Base-by-base conservation (phyloP, 2,113 vertebrate species). In the Pantherophis guttatus region DNA sequence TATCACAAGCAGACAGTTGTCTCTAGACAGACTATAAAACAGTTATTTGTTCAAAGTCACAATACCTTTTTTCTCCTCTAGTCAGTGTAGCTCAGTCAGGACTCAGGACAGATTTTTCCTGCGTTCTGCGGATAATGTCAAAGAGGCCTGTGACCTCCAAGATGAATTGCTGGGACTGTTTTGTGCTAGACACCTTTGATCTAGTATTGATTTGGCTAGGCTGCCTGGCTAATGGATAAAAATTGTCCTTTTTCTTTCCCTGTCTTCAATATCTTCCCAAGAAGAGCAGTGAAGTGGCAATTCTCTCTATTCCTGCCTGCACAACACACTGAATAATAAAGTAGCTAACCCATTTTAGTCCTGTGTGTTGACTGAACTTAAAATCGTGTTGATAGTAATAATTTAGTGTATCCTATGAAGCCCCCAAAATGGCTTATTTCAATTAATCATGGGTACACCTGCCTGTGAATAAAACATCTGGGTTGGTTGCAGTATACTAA, bases 131-230 rank as follows among this genome's bases (percentile, higher is more conserved):
- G 86, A 54, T 91, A 65, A 89, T 54, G 48, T 59, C 23, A 17
- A 44, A 85, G 52, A 70, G 57, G 33, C 54, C 55, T 65, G 26
- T 33, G 87, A 86, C 23, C 70, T 39, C 87, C 24, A 13, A 97
- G 95, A 97, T 97, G 87, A 96, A 97, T 95, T 90, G 92, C 92
- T 92, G 93, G 95, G 95, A 95, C 91, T 90, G 8, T 93, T 57
- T 92, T 92, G 87, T 95, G 94, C 89, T 95, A 95, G 97, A 96
- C 96, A 97, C 95, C 96, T 97, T 97, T 97, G 97, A 97, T 97
- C 96, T 97, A 95, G 57, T 97, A 98, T 97, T 92, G 97, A 98
- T 97, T 81, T 90, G 94, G 94, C 96, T 94, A 62, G 94, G 62
- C 96, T 95, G 95, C 92, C 94, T 94, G 92, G 96, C 75, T 97